A percentile compares a stretch with the other conserved stretches of the same genome.
Conservation (phyloP, 2,113 vertebrate species). For the Psettodes erumei region DNA sequence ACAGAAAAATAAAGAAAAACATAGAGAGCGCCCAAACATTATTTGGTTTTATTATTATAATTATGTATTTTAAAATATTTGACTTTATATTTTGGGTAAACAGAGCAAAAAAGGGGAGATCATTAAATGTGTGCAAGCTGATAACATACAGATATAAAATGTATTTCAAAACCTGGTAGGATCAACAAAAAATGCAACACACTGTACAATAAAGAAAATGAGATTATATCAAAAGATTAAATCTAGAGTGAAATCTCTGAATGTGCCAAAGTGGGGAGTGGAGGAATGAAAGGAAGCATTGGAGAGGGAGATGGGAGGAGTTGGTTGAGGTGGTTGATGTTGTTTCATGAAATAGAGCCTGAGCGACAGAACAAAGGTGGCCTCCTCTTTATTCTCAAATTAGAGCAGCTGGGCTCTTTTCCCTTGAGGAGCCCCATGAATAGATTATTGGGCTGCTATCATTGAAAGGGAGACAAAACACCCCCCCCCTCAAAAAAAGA, state of each 20-base stretch:
- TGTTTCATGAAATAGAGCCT: constrained; percentile 43
- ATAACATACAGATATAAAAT: not conserved
- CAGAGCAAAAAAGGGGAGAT: too few relatives aligned
- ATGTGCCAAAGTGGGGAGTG: constrained; percentile 13
- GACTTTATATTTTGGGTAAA: not conserved
- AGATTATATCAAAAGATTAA: not conserved
- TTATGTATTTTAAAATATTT: not conserved
- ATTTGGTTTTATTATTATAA: not conserved
- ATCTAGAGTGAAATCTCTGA: not conserved
- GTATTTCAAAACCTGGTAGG: not conserved
- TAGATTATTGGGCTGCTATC: constrained; percentile 75
- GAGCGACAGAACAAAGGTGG: constrained; percentile 82
- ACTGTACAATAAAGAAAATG: not conserved
- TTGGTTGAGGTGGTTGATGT: constrained; percentile 53
- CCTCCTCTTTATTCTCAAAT: constrained; percentile 88
- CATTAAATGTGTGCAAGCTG: not conserved
- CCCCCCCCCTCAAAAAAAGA: not conserved
- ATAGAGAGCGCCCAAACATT: not conserved
- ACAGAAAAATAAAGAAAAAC: too few relatives aligned
- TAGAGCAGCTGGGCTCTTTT: constrained; percentile 87
- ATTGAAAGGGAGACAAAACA: constrained; percentile 44
- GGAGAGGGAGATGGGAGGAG: constrained; percentile 79
- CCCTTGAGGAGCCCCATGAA: constrained; percentile 78
- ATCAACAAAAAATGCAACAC: not conserved
- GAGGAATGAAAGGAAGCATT: constrained; percentile 46